These are phyloP conservation scores for Dascillus cervinus DNA, from an alignment of 2,888 invertebrate genomes.

Conservation along the genomic window DNA sequence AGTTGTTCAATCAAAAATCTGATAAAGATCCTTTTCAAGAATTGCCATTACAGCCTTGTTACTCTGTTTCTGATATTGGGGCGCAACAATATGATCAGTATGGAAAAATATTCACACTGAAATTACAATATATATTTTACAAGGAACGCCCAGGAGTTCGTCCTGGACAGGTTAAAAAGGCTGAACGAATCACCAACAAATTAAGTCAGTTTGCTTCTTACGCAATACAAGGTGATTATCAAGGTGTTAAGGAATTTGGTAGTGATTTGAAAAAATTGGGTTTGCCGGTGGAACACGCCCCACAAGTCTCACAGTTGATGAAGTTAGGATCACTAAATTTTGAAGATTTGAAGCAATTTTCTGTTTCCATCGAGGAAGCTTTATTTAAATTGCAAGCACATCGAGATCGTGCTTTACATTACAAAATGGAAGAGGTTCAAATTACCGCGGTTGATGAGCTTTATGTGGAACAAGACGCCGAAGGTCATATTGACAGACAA, in stretches of 20 bases:
- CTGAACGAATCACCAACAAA: constrained; percentile 84
- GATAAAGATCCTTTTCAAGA: constrained; percentile 94
- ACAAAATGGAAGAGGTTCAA: constrained; percentile 95
- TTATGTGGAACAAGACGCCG: constrained; percentile 79
- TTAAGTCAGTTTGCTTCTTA: constrained; percentile 89
- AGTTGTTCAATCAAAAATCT: constrained; percentile 71
- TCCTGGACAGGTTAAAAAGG: constrained; percentile 90
- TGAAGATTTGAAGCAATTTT: constrained; percentile 89
- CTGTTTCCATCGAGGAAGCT: constrained; percentile 85
- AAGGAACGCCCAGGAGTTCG: constrained; percentile 95
- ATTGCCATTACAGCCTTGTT: constrained; percentile 87
- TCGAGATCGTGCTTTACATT: constrained; percentile 79
- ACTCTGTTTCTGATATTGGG: constrained; percentile 89
- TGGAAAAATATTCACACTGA: constrained; percentile 98
- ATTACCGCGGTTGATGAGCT: constrained; percentile 89
- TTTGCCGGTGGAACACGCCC: constrained; percentile 94
- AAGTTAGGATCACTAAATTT: constrained; percentile 87
- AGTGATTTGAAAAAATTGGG: constrained; percentile 89
- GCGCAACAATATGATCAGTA: constrained; percentile 98
- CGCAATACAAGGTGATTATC: constrained; percentile 88
- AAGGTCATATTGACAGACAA: constrained; percentile 75
- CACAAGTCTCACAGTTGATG: constrained; percentile 91
- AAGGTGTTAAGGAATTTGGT: constrained; percentile 85
- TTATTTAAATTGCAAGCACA: constrained; percentile 79
- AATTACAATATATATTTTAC: constrained; percentile 94